Evolutionary conservation across 2,113 vertebrate species (phyloP), one percentile per base, ranked within the genome.

Genomic region (Neodontobutis hainanensis): DNA sequence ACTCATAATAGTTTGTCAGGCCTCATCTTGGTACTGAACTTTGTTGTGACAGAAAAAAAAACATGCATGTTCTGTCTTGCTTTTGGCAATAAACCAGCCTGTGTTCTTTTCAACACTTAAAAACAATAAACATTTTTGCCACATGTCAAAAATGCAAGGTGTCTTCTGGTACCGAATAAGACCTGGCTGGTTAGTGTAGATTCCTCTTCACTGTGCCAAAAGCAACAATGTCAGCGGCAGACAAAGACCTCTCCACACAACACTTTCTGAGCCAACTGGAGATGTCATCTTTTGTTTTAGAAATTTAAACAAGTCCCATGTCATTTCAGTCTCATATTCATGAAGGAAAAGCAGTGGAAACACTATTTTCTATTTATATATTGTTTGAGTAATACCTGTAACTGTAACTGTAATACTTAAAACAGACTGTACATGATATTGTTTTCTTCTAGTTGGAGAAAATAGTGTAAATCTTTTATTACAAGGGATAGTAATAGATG

Each of bases 131-230:
- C 52, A 14, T 55, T 36, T 52, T 19, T 32, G 32, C 11, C 32
- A 36, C 36, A 12, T n/a, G 12, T 36, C 34, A 36, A 14, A 40
- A 36, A 47, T 46, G 50, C 27, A 8, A 10, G 45, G 15, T 43
- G 48, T 14, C 35, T 58, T 43, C 40, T 35, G 40, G 19, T n/a
- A 45, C 48, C 14, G 5, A 8, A 62, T 51, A 6, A 51, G 5
- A 45, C 8, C n/a, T 38, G 47, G 8, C 6, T 12, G 19, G 6
- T 34, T 27, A 62, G 40, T 47, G 34, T 53, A 63, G 49, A 75
- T 65, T 64, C 38, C 32, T 57, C 61, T 57, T 63, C 45, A 32
- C 12, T 51, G 63, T 43, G 48, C 36, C 51, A 47, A 72, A 78
- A 71, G 40, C 53, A 68, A 38, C 32, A 58, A 50, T 55, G 49